A percentile compares a stretch with the other conserved stretches of the same genome.
Conservation (phyloP, 1,140 invertebrate genomes). For the Bombus waltoni region DNA sequence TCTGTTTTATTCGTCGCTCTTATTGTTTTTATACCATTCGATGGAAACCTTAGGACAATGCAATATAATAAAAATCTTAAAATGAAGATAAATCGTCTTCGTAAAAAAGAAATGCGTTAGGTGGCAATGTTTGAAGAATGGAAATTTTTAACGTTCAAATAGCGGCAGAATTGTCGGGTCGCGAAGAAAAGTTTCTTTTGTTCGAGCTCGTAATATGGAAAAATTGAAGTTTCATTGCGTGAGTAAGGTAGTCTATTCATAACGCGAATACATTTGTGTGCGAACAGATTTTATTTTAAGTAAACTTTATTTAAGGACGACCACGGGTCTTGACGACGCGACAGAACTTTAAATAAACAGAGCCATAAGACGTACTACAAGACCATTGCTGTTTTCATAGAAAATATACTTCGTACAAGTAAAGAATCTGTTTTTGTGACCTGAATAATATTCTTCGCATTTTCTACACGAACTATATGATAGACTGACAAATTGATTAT, state of each 20-base stretch:
- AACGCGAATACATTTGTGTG: background rate
- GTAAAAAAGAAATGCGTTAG: too few relatives aligned
- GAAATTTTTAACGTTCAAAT: too few relatives aligned
- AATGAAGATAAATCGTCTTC: too few relatives aligned
- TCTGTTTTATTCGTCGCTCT: background rate
- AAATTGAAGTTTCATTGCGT: background rate
- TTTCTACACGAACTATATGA: background rate
- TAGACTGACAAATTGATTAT: background rate
- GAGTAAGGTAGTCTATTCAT: background rate
- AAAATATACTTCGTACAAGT: background rate
- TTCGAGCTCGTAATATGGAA: too few relatives aligned
- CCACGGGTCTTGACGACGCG: background rate
- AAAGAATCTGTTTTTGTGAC: background rate
- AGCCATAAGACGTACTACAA: too few relatives aligned
- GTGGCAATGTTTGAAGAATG: too few relatives aligned
- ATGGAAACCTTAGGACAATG: too few relatives aligned
- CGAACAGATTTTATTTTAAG: background rate
- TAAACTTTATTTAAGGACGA: background rate
- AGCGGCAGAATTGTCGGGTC: too few relatives aligned
- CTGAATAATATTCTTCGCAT: background rate
- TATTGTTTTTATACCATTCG: background rate
- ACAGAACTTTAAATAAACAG: background rate
- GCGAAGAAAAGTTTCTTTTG: too few relatives aligned
- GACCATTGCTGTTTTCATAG: background rate
- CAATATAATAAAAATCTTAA: too few relatives aligned